Evolutionary conservation across 2,888 invertebrate genomes (phyloP).

Genomic region (Leucoma salicis): DNA sequence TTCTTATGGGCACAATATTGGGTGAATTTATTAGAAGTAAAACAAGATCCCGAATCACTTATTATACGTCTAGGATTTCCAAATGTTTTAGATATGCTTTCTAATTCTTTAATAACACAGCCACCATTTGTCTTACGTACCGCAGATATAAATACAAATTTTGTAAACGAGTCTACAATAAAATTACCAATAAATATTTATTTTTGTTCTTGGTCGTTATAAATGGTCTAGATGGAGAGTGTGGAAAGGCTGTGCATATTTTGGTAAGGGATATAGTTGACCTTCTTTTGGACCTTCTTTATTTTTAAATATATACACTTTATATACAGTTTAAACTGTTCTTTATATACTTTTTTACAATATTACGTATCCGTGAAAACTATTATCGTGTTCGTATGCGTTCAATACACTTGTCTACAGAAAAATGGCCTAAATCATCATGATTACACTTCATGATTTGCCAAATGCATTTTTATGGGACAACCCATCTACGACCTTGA

Average conservation of each 20-base stretch:
- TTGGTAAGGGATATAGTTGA: slow-evolving; percentile 2
- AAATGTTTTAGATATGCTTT: neutral
- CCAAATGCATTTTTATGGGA: neutral
- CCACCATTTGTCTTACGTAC: neutral
- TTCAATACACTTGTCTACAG: neutral
- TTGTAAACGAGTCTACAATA: slow-evolving; percentile 25
- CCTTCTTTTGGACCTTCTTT: neutral
- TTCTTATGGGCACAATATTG: neutral
- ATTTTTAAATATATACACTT: too few relatives aligned
- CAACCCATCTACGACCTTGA: neutral
- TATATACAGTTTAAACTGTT: too few relatives aligned
- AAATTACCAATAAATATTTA: slow-evolving; percentile 26
- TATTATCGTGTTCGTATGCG: neutral
- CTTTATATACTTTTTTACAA: neutral
- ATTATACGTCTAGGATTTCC: neutral
- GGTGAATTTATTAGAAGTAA: neutral
- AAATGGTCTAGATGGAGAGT: slow-evolving; percentile 27
- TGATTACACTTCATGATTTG: neutral
- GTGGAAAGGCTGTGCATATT: slow-evolving; percentile 26
- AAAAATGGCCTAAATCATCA: neutral
- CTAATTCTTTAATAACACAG: neutral
- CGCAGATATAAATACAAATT: slow-evolving; percentile 6
- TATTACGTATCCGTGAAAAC: neutral
- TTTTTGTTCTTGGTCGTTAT: slow-evolving; percentile 22
- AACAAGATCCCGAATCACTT: neutral